phyloP scores from a whole-genome alignment of 2,888 invertebrate species.

The Leptinotarsa haldemani region DNA sequence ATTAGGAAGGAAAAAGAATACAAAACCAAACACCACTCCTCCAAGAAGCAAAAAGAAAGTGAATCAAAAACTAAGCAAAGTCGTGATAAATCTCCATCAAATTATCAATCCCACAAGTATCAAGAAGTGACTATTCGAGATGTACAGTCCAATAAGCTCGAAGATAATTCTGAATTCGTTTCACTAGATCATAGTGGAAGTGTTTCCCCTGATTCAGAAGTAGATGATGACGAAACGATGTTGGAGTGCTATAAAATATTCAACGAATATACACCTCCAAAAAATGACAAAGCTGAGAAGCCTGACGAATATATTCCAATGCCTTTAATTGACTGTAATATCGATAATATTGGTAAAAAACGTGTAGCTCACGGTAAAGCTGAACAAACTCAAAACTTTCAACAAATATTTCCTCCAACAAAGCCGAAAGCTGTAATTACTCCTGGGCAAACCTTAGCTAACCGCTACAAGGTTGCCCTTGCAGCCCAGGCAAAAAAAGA shows the following conservation, averaged over 20 bases:
- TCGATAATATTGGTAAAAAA: constrained; percentile 66
- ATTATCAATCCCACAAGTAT: not conserved
- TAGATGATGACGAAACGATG: constrained; percentile 71
- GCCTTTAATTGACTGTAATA: not conserved
- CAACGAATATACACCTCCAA: constrained; percentile 77
- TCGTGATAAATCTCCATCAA: not conserved
- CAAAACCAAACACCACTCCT: not conserved
- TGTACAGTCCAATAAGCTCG: constrained; percentile 26
- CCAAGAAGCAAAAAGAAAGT: constrained; percentile 3
- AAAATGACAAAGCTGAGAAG: constrained; percentile 28
- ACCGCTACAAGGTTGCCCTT: constrained; percentile 66
- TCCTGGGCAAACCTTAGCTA: constrained; percentile 68
- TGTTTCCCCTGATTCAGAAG: constrained; percentile 45
- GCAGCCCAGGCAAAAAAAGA: constrained; percentile 59
- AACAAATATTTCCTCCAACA: constrained; percentile 64
- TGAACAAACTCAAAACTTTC: constrained; percentile 57
- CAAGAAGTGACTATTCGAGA: constrained; percentile 33
- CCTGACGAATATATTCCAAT: constrained; percentile 43
- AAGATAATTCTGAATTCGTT: constrained; percentile 26
- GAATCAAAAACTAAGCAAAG: constrained; percentile 2
- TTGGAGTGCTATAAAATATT: constrained; percentile 86
- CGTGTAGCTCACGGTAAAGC: constrained; percentile 79
- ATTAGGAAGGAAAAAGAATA: constrained; percentile 8
- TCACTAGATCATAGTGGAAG: constrained; percentile 27
- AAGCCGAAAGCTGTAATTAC: constrained; percentile 69